phyloP scores from a whole-genome alignment of 2,888 invertebrate genomes.

The Pimpla rufipes region DNA sequence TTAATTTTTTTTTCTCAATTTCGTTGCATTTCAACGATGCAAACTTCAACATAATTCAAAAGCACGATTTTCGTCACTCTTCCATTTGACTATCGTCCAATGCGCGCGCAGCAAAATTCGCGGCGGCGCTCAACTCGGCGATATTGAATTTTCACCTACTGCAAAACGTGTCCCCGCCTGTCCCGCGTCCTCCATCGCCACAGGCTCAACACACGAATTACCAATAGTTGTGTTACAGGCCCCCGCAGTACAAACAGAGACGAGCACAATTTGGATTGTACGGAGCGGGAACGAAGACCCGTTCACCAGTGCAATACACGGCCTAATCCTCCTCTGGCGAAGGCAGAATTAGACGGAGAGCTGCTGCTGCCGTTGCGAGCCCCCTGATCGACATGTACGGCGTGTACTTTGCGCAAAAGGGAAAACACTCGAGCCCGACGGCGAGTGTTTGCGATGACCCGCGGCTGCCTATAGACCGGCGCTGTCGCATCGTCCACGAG shows the following conservation, averaged over 20 bases:
- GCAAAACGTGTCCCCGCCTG: slow-evolving; percentile 32
- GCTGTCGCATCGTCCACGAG: slow-evolving; percentile 34
- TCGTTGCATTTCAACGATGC: no score
- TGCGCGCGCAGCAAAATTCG: neutral
- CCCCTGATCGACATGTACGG: neutral
- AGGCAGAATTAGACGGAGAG: slow-evolving; percentile 47
- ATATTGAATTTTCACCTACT: slow-evolving; percentile 29
- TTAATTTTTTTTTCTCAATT: no score
- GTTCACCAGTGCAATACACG: slow-evolving; percentile 36
- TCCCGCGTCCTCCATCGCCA: slow-evolving; percentile 44
- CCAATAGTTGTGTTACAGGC: slow-evolving; percentile 57
- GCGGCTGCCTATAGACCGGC: slow-evolving; percentile 34
- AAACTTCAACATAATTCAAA: no score
- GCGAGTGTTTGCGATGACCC: slow-evolving; percentile 65
- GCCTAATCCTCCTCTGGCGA: slow-evolving; percentile 58
- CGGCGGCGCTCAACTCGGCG: no score
- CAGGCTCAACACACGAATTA: slow-evolving; percentile 65
- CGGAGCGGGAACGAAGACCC: slow-evolving; percentile 11
- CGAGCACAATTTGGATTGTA: slow-evolving; percentile 13
- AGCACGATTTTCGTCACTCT: neutral
- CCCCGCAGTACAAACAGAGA: slow-evolving; percentile 55
- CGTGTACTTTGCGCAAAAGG: slow-evolving; percentile 48
- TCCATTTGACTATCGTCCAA: neutral
- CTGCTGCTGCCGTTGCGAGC: no score
- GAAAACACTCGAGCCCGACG: slow-evolving; percentile 58